Evolutionary conservation across 2,113 vertebrate species (phyloP), one percentile per base, ranked within the genome.

Genomic region (Chaenocephalus aceratus): DNA sequence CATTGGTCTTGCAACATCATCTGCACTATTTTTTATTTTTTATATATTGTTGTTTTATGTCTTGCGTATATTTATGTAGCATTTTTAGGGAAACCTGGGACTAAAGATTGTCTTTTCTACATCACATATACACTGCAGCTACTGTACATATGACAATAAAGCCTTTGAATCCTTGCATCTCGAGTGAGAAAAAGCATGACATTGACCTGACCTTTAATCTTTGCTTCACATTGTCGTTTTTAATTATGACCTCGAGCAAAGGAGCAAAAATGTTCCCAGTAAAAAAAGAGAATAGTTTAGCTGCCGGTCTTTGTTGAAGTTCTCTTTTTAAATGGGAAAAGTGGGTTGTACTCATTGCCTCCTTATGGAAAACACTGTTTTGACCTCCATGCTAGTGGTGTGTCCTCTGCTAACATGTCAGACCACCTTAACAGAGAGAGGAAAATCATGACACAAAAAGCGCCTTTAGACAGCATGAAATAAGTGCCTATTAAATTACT

Each of bases 381-480:
- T 74, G 67, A 73, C 67, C 34, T 72, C 0, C 54, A 46, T 0
- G 18, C 56, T 65, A 9, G 23, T 4, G 10, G 21, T 45, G 51
- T 64, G 26, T 83, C 84, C 78, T 88, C 73, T 85, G 49, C 61
- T 45, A 64, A 49, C 49, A 34, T 56, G 61, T 68, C 75, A 57
- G 79, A 79, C 80, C 85, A 74, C 71, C 64, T 78, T 61, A 69
- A 60, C 21, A 53, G 10, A 78, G 45, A 41, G 61, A 45, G 21
- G 52, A 45, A 15, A 62, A 53, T 52, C 54, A 44, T 48, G 63
- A 30, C 30, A 30, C 30, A 30, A 30, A 30, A 30, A 30, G 30
- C 4, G 30, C 30, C 30, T 30, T 30, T 30, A 59, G 34, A 61
- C 49, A n/a, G 41, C 48, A 14, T 21, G 7, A 63, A 61, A 34